phyloP scores from a whole-genome alignment of 2,797 vertebrate genomes.

The Antrozous pallidus region DNA sequence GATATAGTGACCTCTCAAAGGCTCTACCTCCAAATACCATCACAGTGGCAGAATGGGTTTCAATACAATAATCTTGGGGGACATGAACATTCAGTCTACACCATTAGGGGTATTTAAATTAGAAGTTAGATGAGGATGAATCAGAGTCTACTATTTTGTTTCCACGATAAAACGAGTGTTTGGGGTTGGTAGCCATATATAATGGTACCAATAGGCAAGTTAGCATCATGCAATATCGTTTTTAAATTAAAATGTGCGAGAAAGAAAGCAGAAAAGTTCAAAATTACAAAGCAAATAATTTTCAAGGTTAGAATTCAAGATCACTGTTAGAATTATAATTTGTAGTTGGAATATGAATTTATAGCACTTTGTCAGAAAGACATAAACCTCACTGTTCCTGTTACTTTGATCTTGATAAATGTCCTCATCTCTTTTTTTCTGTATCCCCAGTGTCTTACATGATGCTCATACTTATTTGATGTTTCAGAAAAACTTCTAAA shows the following conservation, averaged over 20 bases:
- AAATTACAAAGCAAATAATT: neutral
- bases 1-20: neutral
- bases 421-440: neutral
- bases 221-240: neutral
- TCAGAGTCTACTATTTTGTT: neutral
- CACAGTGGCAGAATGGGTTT: neutral
- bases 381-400: neutral
- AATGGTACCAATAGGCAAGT: neutral
- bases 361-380: neutral
- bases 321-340: neutral
- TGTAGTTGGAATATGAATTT: neutral
- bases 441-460: neutral
- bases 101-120: neutral
- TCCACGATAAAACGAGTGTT: neutral
- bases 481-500: neutral
- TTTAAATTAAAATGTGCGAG: neutral
- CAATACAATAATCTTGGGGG: neutral
- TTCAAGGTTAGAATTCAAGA: slow-evolving; percentile 41
- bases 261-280: neutral
- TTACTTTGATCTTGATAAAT: neutral
- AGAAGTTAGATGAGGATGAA: neutral
- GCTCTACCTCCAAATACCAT: neutral
- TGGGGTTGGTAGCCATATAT: neutral
- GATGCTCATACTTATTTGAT: neutral
- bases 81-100: neutral